Evolutionary conservation across 2,113 vertebrate genomes (phyloP), one percentile per base, ranked within the genome.

Genomic region (Arothron firmamentum): DNA sequence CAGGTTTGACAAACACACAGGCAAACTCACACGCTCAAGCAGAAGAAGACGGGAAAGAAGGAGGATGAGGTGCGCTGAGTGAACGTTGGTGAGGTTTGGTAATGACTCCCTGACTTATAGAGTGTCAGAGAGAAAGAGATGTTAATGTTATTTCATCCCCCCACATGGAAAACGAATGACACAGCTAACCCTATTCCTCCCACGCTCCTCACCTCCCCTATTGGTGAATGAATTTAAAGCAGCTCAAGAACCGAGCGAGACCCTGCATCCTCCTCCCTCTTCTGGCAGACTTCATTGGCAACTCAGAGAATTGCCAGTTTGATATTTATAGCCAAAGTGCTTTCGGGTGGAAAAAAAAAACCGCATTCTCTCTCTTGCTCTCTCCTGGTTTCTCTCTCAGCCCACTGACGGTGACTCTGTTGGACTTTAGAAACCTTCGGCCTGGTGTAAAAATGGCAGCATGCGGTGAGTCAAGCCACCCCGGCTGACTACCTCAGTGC

Each of bases 281-380:
- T 72, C 74, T 66, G 69, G 80, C 79, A 77, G 74, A 63, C 80
- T 84, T 80, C 76, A 80, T 79, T 79, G 75, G 78, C 72, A 87
- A 85, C 85, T 87, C 84, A 87, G 74, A 88, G 80, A 79, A 83
- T 79, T 81, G 72, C 72, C 77, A 79, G 76, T 78, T 79, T 80
- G 77, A 80, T 87, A 88, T 89, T 87, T 89, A 87, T 87, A 89
- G 88, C 81, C 52, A 28, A 49, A 78, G 45, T 56, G 77, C 83
- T 77, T 83, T 80, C 63, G 78, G 75, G 78, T 71, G 42, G 54
- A 76, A 68, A 62, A 67, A 80, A 75, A 70, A 62, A 58, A 77
- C 52, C 62, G 59, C 65, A 77, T 65, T 79, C 68, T 45, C 58
- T 63, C 49, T 62, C 54, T 59, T 10, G 47, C 43, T 70, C 56